Base-by-base conservation (phyloP, 2,113 vertebrate genomes). In the Cyprinus carpio region DNA sequence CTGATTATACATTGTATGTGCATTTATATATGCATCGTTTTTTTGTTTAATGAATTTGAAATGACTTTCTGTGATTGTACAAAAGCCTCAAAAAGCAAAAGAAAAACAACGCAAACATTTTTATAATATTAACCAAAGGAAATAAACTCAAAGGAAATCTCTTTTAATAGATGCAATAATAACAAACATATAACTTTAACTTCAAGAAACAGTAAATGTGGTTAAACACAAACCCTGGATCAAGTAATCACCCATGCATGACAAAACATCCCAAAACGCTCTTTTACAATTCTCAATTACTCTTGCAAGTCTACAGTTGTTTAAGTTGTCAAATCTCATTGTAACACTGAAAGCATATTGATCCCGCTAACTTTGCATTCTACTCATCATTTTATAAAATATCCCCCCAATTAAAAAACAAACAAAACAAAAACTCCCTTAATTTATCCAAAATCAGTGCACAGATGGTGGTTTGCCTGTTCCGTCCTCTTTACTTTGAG, bases 101-200 rank as follows among this genome's bases (percentile, higher is more conserved):
- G 40, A 40, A 8, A 40, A 8, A 40, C 40, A 40, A 40, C 9
- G 40, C 7, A 40, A 40, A 40, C 40, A 40, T 40, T 37, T 37
- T 37, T 43, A 46, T 12, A 46, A 46, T 46, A 46, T 0, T 11
- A 46, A 11, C 10, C 11, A 46, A 46, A 46, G 43, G 12, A 46
- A 46, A 46, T 46, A 46, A 46, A 12, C 43, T 46, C 5, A 74
- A 46, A 40, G 11, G 34, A 31, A 20, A 49, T 23, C 8, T 77
- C 16, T 62, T 80, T 80, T 80, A 80, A 80, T 80, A 43, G 40
- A 37, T 16, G 56, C 12, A 64, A 46, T 46, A 76, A 76, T 43
- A 43, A 43, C 40, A 43, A 43, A 54, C 37, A 3, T 56, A 13
- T 54, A 4, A 79, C 56, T 62, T 56, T 3, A 43, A 43, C 37